phyloP scores from a whole-genome alignment of 92 coral and sea anemone species.

The Parazoanthus swiftii region DNA sequence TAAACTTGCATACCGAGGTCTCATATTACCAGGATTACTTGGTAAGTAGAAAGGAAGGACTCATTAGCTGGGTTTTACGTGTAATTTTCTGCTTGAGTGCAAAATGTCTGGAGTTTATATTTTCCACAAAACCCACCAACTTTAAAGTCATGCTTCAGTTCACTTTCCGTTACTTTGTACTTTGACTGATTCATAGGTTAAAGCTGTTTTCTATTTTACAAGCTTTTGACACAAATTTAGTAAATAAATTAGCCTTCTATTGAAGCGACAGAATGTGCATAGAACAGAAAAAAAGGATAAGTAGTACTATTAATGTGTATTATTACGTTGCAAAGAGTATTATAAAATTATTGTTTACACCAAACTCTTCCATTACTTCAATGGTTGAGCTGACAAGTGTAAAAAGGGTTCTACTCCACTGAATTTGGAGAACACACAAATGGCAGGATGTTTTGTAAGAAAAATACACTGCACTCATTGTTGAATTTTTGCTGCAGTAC shows the following conservation, averaged over 20 bases:
- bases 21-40: not conserved
- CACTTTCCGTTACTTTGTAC: not conserved
- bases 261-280: not conserved
- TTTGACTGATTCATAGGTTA: not conserved
- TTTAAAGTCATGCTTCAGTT: conserved; percentile 37
- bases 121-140: conserved; percentile 21
- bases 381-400: conserved; percentile 22
- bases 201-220: not conserved
- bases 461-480: not conserved
- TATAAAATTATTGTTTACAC: not conserved
- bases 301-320: too few relatives aligned
- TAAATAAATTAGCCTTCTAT: not conserved
- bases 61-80: not conserved
- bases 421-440: conserved; percentile 11
- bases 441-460: too few relatives aligned
- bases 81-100: conserved; percentile 41
- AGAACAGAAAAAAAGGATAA: not conserved
- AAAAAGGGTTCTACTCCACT: conserved; percentile 1
- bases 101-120: conserved; percentile 20
- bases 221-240: not conserved
- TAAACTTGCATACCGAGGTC: not conserved
- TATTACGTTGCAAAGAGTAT: not conserved
- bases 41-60: not conserved
- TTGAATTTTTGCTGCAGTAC: not conserved
- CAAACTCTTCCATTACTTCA: not conserved